These are phyloP conservation scores for Stichodactyla helianthus DNA, from an alignment of 64 coral and sea anemone species.

Conservation along the genomic window DNA sequence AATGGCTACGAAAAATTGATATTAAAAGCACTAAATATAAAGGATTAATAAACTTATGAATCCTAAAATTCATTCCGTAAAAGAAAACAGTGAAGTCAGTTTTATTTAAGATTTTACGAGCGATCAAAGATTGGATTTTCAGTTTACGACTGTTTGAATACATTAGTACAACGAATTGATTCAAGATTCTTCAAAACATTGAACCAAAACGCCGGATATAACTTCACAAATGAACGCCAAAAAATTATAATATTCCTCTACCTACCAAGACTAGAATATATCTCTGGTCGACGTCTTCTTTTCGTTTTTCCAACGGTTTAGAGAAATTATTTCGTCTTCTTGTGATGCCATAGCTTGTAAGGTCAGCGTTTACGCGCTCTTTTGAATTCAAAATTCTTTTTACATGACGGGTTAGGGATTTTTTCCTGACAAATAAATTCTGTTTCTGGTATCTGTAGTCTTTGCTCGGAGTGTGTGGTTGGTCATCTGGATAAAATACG, in stretches of 20 bases:
- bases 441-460: neutral
- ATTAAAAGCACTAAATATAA: neutral
- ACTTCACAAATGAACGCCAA: neutral
- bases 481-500: neutral
- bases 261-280: conserved; percentile 61
- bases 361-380: neutral
- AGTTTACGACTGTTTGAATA: neutral
- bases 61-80: neutral
- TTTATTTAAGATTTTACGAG: conserved; percentile 8
- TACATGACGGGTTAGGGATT: neutral
- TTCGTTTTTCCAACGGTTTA: conserved; percentile 13
- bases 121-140: conserved; percentile 18
- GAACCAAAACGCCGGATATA: conserved; percentile 6
- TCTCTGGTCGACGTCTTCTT: neutral
- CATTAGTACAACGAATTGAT: conserved; percentile 1
- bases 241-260: neutral
- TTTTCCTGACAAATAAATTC: neutral
- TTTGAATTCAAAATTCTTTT: conserved; percentile 13
- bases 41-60: neutral
- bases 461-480: neutral
- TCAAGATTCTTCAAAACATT: conserved; percentile 3
- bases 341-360: neutral
- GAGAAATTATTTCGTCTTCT: conserved; percentile 15
- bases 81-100: neutral
- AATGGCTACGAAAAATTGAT: neutral